Evolutionary conservation across 2,888 invertebrate genomes (phyloP).

Genomic region (Caenorhabditis sp.): DNA sequence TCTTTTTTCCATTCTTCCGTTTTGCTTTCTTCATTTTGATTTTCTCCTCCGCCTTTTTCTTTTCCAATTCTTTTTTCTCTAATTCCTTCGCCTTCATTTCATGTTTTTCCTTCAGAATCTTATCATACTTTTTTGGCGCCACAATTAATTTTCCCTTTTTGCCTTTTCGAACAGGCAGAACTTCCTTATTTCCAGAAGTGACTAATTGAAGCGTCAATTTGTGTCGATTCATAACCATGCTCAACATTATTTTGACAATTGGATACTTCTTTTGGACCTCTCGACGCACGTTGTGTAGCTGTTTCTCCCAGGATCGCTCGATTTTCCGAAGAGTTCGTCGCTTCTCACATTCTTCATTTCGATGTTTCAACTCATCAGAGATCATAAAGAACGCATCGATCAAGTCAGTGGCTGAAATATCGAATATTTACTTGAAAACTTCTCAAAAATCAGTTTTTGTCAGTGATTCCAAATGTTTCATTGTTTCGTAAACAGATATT

Average conservation of each 20-base stretch:
- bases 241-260: not conserved
- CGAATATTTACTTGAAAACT: not conserved
- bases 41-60: slow-evolving; percentile 2
- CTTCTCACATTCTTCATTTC: not conserved
- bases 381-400: not conserved
- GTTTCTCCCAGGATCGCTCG: not conserved
- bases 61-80: slow-evolving; percentile 2
- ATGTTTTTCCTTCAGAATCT: not conserved
- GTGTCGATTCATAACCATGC: slow-evolving; percentile 8
- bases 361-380: not conserved
- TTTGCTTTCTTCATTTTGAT: no score
- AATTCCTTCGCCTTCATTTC: not conserved
- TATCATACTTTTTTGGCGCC: not conserved
- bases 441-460: no score
- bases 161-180: not conserved
- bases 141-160: not conserved
- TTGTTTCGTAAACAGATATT: no score
- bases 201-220: not conserved
- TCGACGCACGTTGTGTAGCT: not conserved
- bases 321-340: not conserved
- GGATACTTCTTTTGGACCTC: not conserved
- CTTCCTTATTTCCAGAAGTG: not conserved
- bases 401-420: not conserved
- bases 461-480: no score
- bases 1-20: not conserved